Evolutionary conservation across 2,113 vertebrate species (phyloP), one percentile per base, ranked within the genome.

Genomic region (Callipepla californica): DNA sequence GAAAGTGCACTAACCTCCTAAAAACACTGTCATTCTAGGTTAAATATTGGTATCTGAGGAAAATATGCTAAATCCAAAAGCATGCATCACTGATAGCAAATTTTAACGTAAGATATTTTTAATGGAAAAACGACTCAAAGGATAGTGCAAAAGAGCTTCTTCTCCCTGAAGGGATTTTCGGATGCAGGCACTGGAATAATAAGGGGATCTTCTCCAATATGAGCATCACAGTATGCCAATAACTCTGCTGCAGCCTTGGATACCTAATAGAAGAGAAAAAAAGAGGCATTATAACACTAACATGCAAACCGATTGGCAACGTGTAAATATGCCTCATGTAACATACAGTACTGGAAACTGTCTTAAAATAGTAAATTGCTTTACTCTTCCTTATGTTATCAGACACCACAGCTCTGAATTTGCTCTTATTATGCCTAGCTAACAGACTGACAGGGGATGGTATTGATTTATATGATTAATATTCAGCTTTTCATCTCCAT

Each of bases 151-250:
- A 99, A 99, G 96, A 99, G 98, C 98, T 99, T 99, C 98, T 99
- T 99, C 99, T 99, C 99, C 89, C 99, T 97, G 98, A 99, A 99
- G 13, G 99, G 99, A 97, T 99, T 99, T 98, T 99, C 99, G 2
- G 99, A 99, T 21, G 99, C 98, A 26, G 99, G 99, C 90, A 99
- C 99, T 7, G 99, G 99, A 89, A 99, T 98, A 95, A 99, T 99
- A 96, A 99, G 99, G 6, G 99, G 99, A 97, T 99, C 99, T 96
- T 99, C 99, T 67, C 98, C 98, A 97, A 99, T 97, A 77, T 99
- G 99, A 67, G 99, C 99, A 59, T 99, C 99, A 40, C 99, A 99
- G 97, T 99, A 99, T 2, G 99, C 98, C 98, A 99, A 98, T 96
- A 99, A 98, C 97, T 99, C 99, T 8, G 99, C 98, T 1, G 99